phyloP scores from a whole-genome alignment of 2,888 invertebrate species.

The Anarsia innoxiella region DNA sequence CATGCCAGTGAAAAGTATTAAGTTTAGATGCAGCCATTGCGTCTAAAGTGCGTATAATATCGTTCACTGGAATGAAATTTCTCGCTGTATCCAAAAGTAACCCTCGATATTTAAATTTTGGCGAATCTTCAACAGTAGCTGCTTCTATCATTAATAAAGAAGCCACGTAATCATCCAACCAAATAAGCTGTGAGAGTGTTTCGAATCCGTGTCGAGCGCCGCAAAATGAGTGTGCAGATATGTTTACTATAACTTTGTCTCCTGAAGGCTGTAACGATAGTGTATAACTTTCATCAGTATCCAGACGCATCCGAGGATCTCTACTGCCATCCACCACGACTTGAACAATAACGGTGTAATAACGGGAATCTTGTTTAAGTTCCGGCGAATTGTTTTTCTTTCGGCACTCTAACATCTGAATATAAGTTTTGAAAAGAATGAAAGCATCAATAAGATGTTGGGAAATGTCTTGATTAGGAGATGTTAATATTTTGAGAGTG shows the following conservation, averaged over 20 bases:
- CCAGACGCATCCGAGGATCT: slow-evolving; percentile 74
- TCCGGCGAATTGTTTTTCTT: no score
- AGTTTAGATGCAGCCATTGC: slow-evolving; percentile 92
- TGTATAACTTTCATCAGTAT: slow-evolving; percentile 83
- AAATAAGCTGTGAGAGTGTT: slow-evolving; percentile 83
- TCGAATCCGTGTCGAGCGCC: slow-evolving; percentile 85
- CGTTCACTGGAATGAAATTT: slow-evolving; percentile 84
- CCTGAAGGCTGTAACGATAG: slow-evolving; percentile 71
- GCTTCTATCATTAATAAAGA: slow-evolving; percentile 77
- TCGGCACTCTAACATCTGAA: slow-evolving; percentile 52
- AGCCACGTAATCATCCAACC: slow-evolving; percentile 79
- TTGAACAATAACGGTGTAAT: no score
- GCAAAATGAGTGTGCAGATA: slow-evolving; percentile 80
- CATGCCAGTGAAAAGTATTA: slow-evolving; percentile 94
- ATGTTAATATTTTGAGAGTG: slow-evolving; percentile 46
- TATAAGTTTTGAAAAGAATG: slow-evolving; percentile 56
- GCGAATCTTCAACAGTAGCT: slow-evolving; percentile 82
- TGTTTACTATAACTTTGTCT: slow-evolving; percentile 75
- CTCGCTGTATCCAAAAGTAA: slow-evolving; percentile 91
- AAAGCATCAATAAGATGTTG: slow-evolving; percentile 60
- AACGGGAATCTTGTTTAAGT: no score
- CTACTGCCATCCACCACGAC: slow-evolving; percentile 58
- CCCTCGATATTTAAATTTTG: slow-evolving; percentile 85
- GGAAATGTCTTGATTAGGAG: slow-evolving; percentile 41
- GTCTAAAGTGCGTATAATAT: slow-evolving; percentile 82